phyloP scores from a whole-genome alignment of 2,797 vertebrate genomes.

The Martes flavigula region DNA sequence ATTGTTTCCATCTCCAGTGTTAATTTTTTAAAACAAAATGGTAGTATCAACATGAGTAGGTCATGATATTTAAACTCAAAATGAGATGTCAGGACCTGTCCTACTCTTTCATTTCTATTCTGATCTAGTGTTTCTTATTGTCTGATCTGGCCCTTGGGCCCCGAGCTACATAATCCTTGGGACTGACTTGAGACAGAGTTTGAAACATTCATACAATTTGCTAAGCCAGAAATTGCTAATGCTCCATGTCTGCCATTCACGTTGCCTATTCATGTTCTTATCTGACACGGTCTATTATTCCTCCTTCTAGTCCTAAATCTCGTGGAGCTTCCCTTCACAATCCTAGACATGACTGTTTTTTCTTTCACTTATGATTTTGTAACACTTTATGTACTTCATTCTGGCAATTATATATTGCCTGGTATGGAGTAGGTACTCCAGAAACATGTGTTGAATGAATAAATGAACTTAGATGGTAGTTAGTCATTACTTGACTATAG shows the following conservation, averaged over 20 bases:
- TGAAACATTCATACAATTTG: not conserved
- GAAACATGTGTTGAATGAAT: not conserved
- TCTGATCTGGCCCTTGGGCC: not conserved
- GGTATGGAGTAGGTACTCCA: not conserved
- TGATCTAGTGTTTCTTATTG: not conserved
- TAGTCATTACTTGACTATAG: not conserved
- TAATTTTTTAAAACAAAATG: not conserved
- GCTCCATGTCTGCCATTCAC: not conserved
- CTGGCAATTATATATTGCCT: not conserved
- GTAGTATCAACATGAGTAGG: not conserved
- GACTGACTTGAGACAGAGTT: not conserved
- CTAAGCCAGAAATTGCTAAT: not conserved
- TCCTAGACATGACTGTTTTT: not conserved
- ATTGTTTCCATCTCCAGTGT: not conserved
- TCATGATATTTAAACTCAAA: constrained; percentile 7
- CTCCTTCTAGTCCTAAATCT: not conserved
- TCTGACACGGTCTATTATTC: no score
- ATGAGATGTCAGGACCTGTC: not conserved
- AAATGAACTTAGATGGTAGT: not conserved
- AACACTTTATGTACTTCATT: not conserved
- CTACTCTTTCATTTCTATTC: not conserved
- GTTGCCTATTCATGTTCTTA: not conserved
- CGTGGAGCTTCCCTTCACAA: not conserved
- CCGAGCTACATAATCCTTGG: not conserved
- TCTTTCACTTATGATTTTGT: not conserved